Evolutionary conservation across 1,140 invertebrate species (phyloP).

Genomic region (Lepidurus packardi): DNA sequence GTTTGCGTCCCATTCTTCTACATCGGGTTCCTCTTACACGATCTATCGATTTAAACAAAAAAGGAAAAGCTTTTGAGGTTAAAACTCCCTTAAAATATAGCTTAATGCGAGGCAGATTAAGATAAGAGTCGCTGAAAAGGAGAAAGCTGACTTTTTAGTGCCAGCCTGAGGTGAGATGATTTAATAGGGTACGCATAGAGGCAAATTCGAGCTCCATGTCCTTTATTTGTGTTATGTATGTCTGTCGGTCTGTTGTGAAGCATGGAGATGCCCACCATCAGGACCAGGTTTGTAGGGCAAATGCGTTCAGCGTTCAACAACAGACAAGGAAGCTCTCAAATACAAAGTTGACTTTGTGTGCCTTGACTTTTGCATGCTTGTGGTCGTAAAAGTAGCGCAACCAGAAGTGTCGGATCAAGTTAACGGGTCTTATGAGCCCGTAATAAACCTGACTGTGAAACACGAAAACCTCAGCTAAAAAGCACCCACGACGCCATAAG

Average conservation of each 20-base stretch:
- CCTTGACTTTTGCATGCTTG: constrained; percentile 19
- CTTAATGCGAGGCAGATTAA: neutral
- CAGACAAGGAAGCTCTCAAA: neutral
- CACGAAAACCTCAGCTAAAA: neutral
- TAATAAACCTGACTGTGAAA: neutral
- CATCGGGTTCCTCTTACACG: neutral
- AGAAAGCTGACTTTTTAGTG: neutral
- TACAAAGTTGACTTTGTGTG: neutral
- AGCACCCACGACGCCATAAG: neutral
- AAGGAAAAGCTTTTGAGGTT: neutral
- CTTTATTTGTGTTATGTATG: neutral
- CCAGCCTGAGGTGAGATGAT: neutral
- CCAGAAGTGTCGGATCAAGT: neutral
- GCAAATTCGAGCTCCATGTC: neutral
- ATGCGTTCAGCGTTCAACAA: neutral
- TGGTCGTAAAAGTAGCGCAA: constrained; percentile 6
- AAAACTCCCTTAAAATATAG: neutral
- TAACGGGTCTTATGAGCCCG: neutral
- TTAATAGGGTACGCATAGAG: neutral
- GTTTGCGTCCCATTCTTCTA: neutral
- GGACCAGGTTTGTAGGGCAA: constrained; percentile 7
- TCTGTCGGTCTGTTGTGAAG: neutral
- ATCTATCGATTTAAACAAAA: neutral
- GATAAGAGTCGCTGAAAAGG: neutral
- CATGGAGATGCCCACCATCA: neutral